These are phyloP conservation scores for Cheumatopsyche charites DNA, from an alignment of 1,140 invertebrate species.

Conservation along the genomic window DNA sequence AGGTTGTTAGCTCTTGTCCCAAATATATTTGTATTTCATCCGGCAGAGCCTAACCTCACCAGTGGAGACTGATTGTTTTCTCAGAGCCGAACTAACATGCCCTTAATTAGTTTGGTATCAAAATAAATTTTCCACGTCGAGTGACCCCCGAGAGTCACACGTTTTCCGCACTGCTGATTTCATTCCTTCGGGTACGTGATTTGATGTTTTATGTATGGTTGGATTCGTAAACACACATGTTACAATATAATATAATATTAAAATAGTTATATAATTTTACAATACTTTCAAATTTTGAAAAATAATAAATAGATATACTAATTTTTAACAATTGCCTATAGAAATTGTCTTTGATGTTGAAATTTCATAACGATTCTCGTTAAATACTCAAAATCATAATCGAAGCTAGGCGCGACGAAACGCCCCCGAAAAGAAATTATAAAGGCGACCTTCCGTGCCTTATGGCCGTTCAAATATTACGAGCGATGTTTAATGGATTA, in stretches of 20 bases:
- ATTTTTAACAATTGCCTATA: no score
- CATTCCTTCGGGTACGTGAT: no score
- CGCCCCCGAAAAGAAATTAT: background rate
- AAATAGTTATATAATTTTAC: no score
- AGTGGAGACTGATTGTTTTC: conserved; percentile 29
- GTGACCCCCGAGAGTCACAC: conserved; percentile 9
- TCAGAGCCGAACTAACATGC: conserved; percentile 32
- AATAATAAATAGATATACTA: no score
- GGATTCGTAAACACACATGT: no score
- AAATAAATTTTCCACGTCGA: conserved; percentile 34
- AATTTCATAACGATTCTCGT: background rate
- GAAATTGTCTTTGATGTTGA: no score
- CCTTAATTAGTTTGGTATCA: conserved; percentile 33
- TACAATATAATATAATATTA: no score
- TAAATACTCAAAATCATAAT: background rate
- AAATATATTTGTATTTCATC: conserved; percentile 33
- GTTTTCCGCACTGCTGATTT: no score
- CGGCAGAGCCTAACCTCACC: background rate
- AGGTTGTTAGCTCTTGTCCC: conserved; percentile 20
- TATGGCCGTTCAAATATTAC: background rate
- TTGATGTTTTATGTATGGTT: no score
- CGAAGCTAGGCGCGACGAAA: background rate
- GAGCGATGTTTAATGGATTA: conserved; percentile 31
- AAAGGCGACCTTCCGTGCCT: background rate
- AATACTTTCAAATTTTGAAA: no score